Percentiles rank a stretch among this genome's conserved stretches.
Conservation (phyloP, 2,797 vertebrate species). For the Petrocephalus schoutedeni region DNA sequence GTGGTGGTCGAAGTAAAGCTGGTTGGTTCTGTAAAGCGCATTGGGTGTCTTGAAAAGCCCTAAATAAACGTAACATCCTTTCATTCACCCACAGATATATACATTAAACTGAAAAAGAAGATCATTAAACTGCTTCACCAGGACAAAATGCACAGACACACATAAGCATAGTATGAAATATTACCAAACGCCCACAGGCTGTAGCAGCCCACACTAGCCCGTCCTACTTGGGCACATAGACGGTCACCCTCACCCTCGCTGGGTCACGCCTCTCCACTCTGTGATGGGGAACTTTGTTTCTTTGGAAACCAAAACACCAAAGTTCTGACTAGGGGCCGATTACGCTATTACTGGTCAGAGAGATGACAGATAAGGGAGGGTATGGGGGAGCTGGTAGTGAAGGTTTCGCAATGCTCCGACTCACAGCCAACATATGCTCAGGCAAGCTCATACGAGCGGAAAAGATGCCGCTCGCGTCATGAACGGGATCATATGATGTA, state of each 20-base stretch:
- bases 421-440: neutral
- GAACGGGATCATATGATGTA: neutral
- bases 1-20: too few species aligned
- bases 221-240: neutral
- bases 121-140: neutral
- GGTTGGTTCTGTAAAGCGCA: neutral
- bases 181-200: neutral
- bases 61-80: neutral
- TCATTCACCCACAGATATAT: neutral
- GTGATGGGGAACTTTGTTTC: neutral
- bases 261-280: neutral
- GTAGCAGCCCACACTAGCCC: neutral
- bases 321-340: neutral
- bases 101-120: neutral
- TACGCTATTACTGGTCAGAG: neutral
- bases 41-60: neutral
- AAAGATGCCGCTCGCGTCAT: neutral
- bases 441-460: neutral
- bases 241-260: neutral
- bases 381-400: neutral
- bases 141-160: neutral
- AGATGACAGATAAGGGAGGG: neutral
- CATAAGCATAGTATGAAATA: neutral
- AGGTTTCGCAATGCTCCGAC: neutral
- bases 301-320: neutral